Percentiles rank a stretch among this genome's conserved stretches.
Evolutionary conservation across 2,797 vertebrate species (phyloP).

Genomic region (Psittacula echo): DNA sequence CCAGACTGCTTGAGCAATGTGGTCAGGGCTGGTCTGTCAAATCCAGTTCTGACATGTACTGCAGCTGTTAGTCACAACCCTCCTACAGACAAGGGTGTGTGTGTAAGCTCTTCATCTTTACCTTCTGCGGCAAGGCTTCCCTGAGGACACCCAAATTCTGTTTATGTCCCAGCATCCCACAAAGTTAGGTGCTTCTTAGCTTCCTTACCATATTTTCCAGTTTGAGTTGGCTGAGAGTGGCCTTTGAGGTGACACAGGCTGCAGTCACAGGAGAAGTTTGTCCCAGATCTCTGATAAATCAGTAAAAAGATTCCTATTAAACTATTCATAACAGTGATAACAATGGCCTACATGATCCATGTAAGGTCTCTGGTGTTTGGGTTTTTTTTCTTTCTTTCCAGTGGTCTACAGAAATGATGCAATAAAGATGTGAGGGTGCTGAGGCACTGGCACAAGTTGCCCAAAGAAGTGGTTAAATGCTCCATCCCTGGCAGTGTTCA

Average conservation of each 20-base stretch:
- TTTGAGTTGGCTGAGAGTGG: neutral
- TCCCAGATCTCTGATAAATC: neutral
- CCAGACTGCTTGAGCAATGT: neutral
- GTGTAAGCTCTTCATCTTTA: neutral
- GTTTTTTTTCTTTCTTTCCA: neutral
- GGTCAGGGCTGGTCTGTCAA: neutral
- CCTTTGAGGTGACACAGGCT: neutral
- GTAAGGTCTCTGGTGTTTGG: neutral
- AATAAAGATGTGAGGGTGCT: neutral
- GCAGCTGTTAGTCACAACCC: neutral
- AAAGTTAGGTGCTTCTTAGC: neutral
- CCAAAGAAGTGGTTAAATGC: neutral
- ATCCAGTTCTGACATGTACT: neutral
- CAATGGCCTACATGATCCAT: neutral
- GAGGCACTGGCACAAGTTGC: neutral
- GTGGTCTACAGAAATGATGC: neutral
- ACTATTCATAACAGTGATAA: neutral
- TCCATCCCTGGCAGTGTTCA: neutral
- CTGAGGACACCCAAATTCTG: neutral
- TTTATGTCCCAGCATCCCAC: neutral
- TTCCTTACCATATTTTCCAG: neutral
- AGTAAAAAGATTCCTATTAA: neutral
- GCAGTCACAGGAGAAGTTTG: neutral
- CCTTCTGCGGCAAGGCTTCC: neutral
- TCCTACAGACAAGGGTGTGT: neutral